Evolutionary conservation across 1,140 invertebrate species (phyloP).

Genomic region (Coelopa frigida): DNA sequence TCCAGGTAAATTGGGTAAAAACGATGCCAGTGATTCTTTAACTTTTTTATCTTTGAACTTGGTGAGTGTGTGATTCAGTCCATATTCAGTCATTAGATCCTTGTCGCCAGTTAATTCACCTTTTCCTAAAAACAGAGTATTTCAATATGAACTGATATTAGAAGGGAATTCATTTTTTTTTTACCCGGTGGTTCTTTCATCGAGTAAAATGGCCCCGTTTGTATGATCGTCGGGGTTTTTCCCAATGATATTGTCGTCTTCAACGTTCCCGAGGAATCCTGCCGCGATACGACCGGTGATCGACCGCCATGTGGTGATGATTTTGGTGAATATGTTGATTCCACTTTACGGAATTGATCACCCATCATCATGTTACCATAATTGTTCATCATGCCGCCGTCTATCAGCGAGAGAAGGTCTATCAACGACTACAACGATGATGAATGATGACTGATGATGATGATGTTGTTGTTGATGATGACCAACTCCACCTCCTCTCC

Average conservation of each 20-base stretch:
- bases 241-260: slow-evolving; percentile 96
- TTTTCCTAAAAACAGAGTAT: slow-evolving; percentile 67
- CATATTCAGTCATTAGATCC: slow-evolving; percentile 94
- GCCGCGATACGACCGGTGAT: slow-evolving; percentile 86
- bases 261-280: slow-evolving; percentile 92
- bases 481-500: too few relatives aligned
- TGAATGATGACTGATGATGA: too few relatives aligned
- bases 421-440: too few relatives aligned
- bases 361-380: slow-evolving; percentile 74
- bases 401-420: too few relatives aligned
- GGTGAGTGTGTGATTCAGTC: slow-evolving; percentile 92
- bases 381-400: slow-evolving; percentile 42
- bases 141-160: not conserved
- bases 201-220: slow-evolving; percentile 95
- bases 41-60: slow-evolving; percentile 98
- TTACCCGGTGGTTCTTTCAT: slow-evolving; percentile 94
- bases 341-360: slow-evolving; percentile 83
- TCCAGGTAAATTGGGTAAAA: slow-evolving; percentile 88
- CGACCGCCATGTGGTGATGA: slow-evolving; percentile 84
- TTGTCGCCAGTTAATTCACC: slow-evolving; percentile 91
- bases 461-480: too few relatives aligned
- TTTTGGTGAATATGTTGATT: slow-evolving; percentile 83
- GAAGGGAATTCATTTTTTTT: not conserved
- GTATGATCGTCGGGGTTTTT: slow-evolving; percentile 93
- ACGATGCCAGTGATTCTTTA: slow-evolving; percentile 90